A percentile compares a stretch with the other conserved stretches of the same genome.
phyloP scores from a whole-genome alignment of 2,888 invertebrate genomes.

The Zeuzera pyrina region DNA sequence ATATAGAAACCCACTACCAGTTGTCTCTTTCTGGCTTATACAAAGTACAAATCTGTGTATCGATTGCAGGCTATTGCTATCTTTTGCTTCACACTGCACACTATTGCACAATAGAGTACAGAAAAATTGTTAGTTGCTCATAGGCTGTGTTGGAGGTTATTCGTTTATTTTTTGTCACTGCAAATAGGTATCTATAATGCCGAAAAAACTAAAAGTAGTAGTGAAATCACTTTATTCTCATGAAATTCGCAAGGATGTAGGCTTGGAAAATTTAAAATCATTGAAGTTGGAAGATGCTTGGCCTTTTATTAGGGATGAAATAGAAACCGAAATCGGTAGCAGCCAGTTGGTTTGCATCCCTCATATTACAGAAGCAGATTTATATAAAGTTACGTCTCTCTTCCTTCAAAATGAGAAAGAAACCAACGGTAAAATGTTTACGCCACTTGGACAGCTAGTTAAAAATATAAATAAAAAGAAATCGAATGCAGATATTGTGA shows the following conservation, averaged over 20 bases:
- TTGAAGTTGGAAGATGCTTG: conserved; percentile 65
- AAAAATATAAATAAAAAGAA: conserved; percentile 55
- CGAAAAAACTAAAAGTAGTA: conserved; percentile 65
- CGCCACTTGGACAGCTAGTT: conserved; percentile 54
- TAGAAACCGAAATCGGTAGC: conserved; percentile 66
- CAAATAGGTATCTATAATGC: conserved; percentile 35
- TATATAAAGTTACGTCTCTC: conserved; percentile 62
- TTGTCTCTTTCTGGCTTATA: neutral
- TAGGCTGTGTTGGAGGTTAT: conserved; percentile 20
- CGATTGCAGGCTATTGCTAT: neutral
- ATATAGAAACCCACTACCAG: too few species aligned
- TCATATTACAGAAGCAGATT: conserved; percentile 64
- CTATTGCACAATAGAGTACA: neutral
- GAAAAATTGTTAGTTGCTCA: conserved; percentile 25
- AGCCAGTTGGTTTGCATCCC: conserved; percentile 65
- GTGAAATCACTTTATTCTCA: conserved; percentile 65
- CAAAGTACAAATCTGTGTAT: neutral
- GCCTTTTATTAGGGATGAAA: conserved; percentile 70
- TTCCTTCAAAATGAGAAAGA: conserved; percentile 62
- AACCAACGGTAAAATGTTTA: conserved; percentile 61
- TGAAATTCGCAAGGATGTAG: conserved; percentile 68
- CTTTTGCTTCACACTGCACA: neutral
- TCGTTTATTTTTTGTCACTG: conserved; percentile 13
- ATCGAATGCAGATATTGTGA: conserved; percentile 47
- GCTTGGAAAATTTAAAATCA: conserved; percentile 54